Conservation (phyloP, 92 coral and sea anemone species). For the Plumapathes pennacea region DNA sequence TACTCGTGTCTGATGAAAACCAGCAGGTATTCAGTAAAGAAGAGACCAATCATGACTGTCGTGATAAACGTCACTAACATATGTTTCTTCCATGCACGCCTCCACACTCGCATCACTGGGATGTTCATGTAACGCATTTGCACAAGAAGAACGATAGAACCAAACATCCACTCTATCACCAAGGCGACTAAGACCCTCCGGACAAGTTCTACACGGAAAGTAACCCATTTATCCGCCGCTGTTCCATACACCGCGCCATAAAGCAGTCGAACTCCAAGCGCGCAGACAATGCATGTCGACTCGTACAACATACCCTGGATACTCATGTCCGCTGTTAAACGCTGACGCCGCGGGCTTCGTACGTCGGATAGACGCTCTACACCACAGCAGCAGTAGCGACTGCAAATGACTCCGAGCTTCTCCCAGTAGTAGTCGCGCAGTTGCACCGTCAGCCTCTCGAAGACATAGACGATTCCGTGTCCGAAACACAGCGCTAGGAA, state of each 20-base stretch:
- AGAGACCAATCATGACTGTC: constrained; percentile 16
- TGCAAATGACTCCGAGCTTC: neutral
- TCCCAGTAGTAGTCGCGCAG: neutral
- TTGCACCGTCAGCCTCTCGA: neutral
- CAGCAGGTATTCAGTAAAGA: constrained; percentile 30
- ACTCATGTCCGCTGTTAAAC: constrained; percentile 30
- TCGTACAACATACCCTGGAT: constrained; percentile 30
- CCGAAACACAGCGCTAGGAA: constrained; percentile 12
- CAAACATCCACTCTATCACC: constrained; percentile 50
- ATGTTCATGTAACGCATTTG: constrained; percentile 39
- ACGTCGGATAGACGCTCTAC: too few species aligned
- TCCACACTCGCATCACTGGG: constrained; percentile 56
- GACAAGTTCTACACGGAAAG: constrained; percentile 18
- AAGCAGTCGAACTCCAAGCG: constrained; percentile 31
- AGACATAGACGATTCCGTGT: constrained; percentile 10
- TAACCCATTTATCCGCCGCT: constrained; percentile 3
- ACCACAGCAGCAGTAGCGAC: neutral
- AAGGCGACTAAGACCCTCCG: constrained; percentile 38
- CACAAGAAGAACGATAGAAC: constrained; percentile 34
- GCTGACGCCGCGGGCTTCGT: constrained; percentile 16
- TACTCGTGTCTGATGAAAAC: constrained; percentile 5
- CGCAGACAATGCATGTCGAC: constrained; percentile 11
- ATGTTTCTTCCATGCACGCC: constrained; percentile 43
- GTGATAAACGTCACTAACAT: constrained; percentile 16
- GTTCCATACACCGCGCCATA: constrained; percentile 33